phyloP scores from a whole-genome alignment of 2,888 invertebrate species.

The Syrista parreyssii region DNA sequence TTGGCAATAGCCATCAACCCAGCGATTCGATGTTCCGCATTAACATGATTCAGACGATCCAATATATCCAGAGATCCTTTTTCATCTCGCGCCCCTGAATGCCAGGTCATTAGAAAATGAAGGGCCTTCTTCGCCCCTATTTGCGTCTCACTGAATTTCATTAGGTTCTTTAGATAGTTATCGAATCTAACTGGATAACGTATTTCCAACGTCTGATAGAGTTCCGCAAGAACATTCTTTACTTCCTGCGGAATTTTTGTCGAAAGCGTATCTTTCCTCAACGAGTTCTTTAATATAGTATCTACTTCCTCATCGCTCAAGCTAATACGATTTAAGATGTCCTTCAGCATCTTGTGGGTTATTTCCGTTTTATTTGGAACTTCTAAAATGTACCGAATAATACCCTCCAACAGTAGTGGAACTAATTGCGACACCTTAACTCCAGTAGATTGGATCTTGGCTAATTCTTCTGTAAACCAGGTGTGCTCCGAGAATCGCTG shows the following conservation, averaged over 20 bases:
- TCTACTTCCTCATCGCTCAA: conserved; percentile 68
- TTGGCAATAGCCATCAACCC: conserved; percentile 76
- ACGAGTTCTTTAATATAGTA: conserved; percentile 44
- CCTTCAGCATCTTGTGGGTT: conserved; percentile 70
- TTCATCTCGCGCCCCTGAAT: conserved; percentile 44
- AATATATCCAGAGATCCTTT: conserved; percentile 52
- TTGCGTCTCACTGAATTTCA: conserved; percentile 51
- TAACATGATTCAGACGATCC: conserved; percentile 75
- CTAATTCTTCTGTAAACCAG: conserved; percentile 69
- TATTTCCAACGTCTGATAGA: conserved; percentile 69
- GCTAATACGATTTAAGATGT: conserved; percentile 72
- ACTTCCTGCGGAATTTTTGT: conserved; percentile 19
- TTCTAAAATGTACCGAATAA: conserved; percentile 68
- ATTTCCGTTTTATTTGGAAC: conserved; percentile 58
- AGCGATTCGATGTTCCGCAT: conserved; percentile 73
- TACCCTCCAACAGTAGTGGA: conserved; percentile 69
- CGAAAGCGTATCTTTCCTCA: conserved; percentile 34
- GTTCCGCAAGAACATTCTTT: conserved; percentile 40
- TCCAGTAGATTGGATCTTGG: conserved; percentile 69
- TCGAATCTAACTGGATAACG: conserved; percentile 81
- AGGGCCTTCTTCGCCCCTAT: conserved; percentile 39
- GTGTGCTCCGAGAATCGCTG: conserved; percentile 66
- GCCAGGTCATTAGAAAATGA: conserved; percentile 56
- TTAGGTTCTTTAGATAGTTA: conserved; percentile 72
- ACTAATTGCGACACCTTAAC: conserved; percentile 72